Conservation (phyloP, 2,888 invertebrate species). For the Unio delphinus region DNA sequence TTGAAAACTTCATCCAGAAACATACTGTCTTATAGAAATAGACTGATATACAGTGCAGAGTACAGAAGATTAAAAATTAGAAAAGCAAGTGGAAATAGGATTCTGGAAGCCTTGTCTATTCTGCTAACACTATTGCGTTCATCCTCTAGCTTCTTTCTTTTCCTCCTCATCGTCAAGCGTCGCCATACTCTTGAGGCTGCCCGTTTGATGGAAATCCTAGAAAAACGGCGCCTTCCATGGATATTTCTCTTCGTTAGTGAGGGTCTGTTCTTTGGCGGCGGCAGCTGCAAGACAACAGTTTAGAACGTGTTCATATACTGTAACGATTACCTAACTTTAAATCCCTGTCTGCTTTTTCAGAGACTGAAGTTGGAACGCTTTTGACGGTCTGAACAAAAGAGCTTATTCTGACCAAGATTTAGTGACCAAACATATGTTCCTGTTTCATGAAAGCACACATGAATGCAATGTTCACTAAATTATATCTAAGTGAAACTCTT, state of each 20-base stretch:
- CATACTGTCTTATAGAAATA: too few relatives aligned
- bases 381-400: too few relatives aligned
- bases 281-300: constrained; percentile 8
- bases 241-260: constrained; percentile 22
- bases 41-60: constrained; percentile 75
- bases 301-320: too few relatives aligned
- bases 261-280: constrained; percentile 12
- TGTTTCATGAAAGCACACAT: too few relatives aligned
- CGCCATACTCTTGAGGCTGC: constrained; percentile 35
- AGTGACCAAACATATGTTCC: too few relatives aligned
- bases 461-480: too few relatives aligned
- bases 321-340: too few relatives aligned
- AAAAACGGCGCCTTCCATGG: constrained; percentile 21
- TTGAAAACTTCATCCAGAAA: too few relatives aligned
- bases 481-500: too few relatives aligned
- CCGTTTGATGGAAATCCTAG: constrained; percentile 25
- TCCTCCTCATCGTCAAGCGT: constrained; percentile 22
- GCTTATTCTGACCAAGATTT: too few relatives aligned
- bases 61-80: constrained; percentile 88
- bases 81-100: constrained; percentile 88
- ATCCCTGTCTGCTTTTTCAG: too few relatives aligned
- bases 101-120: constrained; percentile 84
- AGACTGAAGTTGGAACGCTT: too few relatives aligned
- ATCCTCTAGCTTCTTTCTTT: constrained; percentile 8
- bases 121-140: constrained; percentile 77